These are phyloP conservation scores for Numida meleagris DNA, from an alignment of 2,113 vertebrate species.

Conservation along the genomic window DNA sequence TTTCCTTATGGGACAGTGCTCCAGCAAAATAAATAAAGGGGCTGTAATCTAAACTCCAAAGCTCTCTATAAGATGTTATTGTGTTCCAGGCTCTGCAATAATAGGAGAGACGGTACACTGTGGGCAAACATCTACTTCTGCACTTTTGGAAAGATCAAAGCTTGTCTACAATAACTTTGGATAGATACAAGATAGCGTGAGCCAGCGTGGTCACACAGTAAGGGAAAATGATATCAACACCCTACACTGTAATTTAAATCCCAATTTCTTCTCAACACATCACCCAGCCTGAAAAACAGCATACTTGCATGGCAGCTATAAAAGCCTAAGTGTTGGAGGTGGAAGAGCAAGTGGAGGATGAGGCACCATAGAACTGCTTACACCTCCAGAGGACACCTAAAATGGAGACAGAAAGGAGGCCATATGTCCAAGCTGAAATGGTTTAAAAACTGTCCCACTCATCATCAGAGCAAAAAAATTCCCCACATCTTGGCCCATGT, in stretches of 20 bases:
- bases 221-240: neutral
- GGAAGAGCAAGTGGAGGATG: neutral
- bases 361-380: neutral
- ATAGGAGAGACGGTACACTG: conserved; percentile 27
- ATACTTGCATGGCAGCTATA: neutral
- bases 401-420: neutral
- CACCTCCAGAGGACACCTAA: neutral
- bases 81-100: conserved; percentile 38
- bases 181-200: neutral
- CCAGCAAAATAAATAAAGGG: conserved; percentile 61
- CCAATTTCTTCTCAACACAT: neutral
- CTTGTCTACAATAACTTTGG: conserved; percentile 31
- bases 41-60: conserved; percentile 67
- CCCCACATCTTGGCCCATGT: neutral
- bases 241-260: neutral
- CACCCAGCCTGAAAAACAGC: neutral
- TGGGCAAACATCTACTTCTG: neutral
- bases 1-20: conserved; percentile 62
- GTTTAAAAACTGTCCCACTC: neutral
- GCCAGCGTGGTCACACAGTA: neutral
- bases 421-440: neutral
- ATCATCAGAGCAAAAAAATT: neutral
- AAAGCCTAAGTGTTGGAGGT: no score
- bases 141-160: conserved; percentile 54
- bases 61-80: conserved; percentile 55